phyloP scores from a whole-genome alignment of 1,140 invertebrate species.

The Neuroterus valhalla region DNA sequence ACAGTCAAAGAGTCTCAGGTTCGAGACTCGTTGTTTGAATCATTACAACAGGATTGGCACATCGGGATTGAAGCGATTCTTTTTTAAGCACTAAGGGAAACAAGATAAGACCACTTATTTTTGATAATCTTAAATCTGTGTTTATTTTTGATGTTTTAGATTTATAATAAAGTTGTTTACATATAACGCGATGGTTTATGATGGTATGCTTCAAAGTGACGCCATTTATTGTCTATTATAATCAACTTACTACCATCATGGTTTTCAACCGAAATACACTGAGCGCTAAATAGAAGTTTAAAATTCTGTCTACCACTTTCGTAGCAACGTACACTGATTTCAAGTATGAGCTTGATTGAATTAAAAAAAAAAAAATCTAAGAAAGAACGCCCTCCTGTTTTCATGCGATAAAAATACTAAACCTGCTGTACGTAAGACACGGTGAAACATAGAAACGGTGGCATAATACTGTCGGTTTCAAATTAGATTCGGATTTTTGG shows the following conservation, averaged over 20 bases:
- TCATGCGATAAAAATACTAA: conserved; percentile 3
- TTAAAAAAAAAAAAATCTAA: too few relatives aligned
- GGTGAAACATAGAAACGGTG: conserved; percentile 20
- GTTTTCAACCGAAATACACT: too few relatives aligned
- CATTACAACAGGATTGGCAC: background rate
- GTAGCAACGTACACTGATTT: too few relatives aligned
- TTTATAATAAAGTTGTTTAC: background rate
- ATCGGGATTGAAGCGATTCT: background rate
- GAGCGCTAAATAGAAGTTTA: too few relatives aligned
- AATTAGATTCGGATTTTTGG: conserved; percentile 29
- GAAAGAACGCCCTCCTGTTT: too few relatives aligned
- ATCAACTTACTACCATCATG: too few relatives aligned
- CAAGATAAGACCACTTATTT: background rate
- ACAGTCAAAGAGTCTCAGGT: background rate
- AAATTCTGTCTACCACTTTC: too few relatives aligned
- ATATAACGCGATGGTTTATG: background rate
- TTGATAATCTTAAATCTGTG: background rate
- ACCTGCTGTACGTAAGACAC: background rate
- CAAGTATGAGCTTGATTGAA: too few relatives aligned
- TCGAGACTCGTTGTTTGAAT: background rate
- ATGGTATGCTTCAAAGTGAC: background rate
- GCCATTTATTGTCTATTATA: too few relatives aligned
- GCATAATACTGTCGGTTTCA: conserved; percentile 26
- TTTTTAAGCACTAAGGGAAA: background rate
- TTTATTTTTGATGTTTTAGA: conserved; percentile 1